Conservation (phyloP, 2,888 invertebrate genomes). For the Achlya flavicornis region DNA sequence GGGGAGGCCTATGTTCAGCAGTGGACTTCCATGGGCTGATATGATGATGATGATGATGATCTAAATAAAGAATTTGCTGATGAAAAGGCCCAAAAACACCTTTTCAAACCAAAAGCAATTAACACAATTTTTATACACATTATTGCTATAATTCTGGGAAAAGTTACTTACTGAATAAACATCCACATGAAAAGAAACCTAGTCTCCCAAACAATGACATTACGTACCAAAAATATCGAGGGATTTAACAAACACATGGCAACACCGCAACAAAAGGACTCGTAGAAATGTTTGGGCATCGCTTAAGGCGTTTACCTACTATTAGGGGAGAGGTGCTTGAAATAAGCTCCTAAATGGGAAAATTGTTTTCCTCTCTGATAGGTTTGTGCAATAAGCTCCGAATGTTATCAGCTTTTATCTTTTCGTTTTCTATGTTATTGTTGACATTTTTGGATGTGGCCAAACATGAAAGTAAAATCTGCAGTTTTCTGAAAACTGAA, state of each 20-base stretch:
- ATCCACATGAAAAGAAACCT: background rate
- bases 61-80: too few species aligned
- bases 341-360: slow-evolving; percentile 53
- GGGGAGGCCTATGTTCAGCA: too few species aligned
- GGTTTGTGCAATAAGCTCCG: slow-evolving; percentile 51
- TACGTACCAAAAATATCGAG: background rate
- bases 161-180: background rate
- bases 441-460: background rate
- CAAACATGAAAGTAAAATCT: background rate
- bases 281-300: slow-evolving; percentile 44
- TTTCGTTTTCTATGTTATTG: slow-evolving; percentile 49
- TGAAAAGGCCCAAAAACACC: too few species aligned
- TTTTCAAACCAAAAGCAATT: too few species aligned
- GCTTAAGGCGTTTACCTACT: slow-evolving; percentile 58
- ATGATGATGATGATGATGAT: too few species aligned
- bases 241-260: slow-evolving; percentile 19
- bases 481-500: too few species aligned
- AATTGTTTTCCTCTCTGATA: slow-evolving; percentile 61
- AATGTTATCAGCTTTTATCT: slow-evolving; percentile 57
- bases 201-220: background rate
- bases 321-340: slow-evolving; percentile 60
- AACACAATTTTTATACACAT: too few species aligned
- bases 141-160: too few species aligned
- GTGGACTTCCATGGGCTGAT: too few species aligned
- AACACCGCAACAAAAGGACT: slow-evolving; percentile 25